phyloP scores from a whole-genome alignment of 2,797 vertebrate genomes.

The Benthosema pterotum region DNA sequence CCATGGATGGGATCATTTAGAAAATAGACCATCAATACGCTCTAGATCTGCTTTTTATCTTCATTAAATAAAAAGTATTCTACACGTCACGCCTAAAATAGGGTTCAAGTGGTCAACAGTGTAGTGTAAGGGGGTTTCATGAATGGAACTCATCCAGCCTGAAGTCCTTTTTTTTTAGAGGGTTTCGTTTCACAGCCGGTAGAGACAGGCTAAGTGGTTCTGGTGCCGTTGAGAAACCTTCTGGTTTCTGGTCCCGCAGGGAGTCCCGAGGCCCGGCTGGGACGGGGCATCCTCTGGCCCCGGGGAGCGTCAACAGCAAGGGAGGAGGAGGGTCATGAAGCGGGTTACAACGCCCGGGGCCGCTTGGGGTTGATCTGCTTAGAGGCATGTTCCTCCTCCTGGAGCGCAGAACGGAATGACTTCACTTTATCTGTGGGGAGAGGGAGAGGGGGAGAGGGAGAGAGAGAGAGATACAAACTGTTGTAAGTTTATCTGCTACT shows the following conservation, averaged over 20 bases:
- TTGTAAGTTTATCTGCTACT: too few species aligned
- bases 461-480: not conserved
- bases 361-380: constrained; percentile 98
- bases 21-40: too few species aligned
- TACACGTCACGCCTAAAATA: too few species aligned
- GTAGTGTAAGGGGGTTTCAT: constrained; percentile 29
- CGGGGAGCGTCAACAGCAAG: constrained; percentile 10
- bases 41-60: too few species aligned
- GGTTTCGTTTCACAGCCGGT: constrained; percentile 54
- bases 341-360: constrained; percentile 80
- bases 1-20: too few species aligned
- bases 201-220: constrained; percentile 61
- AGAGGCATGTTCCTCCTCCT: constrained; percentile 98
- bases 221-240: constrained; percentile 37
- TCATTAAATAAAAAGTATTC: too few species aligned
- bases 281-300: constrained; percentile 8
- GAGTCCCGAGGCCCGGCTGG: too few species aligned
- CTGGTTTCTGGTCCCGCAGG: not conserved
- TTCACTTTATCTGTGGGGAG: constrained; percentile 94
- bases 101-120: constrained; percentile 26
- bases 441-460: constrained; percentile 13
- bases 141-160: constrained; percentile 46
- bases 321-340: too few species aligned
- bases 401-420: constrained; percentile 93
- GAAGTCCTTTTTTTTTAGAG: constrained; percentile 44